Evolutionary conservation across 2,888 invertebrate species (phyloP).

Genomic region (Patella ulyssiponensis): DNA sequence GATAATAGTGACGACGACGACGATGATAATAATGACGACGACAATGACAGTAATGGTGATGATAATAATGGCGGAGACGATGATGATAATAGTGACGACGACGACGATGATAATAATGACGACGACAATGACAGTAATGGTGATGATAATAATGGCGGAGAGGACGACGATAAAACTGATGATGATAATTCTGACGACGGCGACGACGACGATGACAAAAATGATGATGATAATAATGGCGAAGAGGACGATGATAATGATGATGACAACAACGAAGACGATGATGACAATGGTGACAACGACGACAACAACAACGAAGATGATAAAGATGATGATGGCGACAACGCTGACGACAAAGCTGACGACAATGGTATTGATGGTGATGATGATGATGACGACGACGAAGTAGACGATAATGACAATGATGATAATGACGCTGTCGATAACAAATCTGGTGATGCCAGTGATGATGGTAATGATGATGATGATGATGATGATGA

Average conservation of each 20-base stretch:
- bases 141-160: neutral
- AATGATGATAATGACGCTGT: neutral
- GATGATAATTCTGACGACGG: neutral
- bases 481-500: constrained; percentile 2
- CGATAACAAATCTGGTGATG: neutral
- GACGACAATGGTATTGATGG: constrained; percentile 13
- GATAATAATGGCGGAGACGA: neutral
- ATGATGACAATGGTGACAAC: neutral
- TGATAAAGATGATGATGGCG: constrained; percentile 5
- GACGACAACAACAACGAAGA: constrained; percentile 13
- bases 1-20: neutral
- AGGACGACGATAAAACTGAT: neutral
- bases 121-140: neutral
- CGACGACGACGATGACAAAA: neutral
- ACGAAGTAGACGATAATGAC: neutral
- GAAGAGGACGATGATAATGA: neutral
- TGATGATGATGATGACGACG: constrained; percentile 11
- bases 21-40: neutral
- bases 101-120: neutral
- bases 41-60: constrained; percentile 7
- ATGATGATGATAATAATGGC: neutral
- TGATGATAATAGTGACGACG: neutral
- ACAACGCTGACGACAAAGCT: neutral
- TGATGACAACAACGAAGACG: neutral
- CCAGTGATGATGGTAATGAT: neutral